Evolutionary conservation across 2,113 vertebrate species (phyloP), one percentile per base, ranked within the genome.

Genomic region (Pipa parva): DNA sequence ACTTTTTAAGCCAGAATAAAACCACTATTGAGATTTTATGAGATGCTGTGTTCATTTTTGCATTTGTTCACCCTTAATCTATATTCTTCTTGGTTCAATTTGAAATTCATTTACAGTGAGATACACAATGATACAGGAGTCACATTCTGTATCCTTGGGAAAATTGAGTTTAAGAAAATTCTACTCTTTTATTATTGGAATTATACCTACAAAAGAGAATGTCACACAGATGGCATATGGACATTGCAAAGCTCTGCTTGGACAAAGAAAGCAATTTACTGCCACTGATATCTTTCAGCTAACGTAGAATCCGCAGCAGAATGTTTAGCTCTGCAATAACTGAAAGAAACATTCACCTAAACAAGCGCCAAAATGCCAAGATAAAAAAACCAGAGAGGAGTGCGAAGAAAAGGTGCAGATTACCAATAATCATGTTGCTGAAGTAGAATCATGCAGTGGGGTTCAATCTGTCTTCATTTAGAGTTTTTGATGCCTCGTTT

Each of bases 251-350:
- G 24, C n/a, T 54, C 51, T 17, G 27, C 25, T 17, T n/a, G 51
- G 25, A 54, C 51, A 54, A 54, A 54, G 25, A 21, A 54, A 28
- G 51, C 51, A 54, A 54, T 54, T 54, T 54, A 26, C 27, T 54
- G 51, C 27, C 27, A 28, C 25, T 17, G 27, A 54, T 54, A 28
- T 28, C 39, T 42, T 15, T 42, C 39, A n/a, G n/a, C 17, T 11
- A 54, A 28, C 26, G 25, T 26, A 28, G 25, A 28, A 54, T 54
- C n/a, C 18, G 24, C 27, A 54, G 17, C 27, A 54, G 25, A 54
- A 54, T 27, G 25, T 24, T 25, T 54, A 13, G 51, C 51, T 54
- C 27, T 54, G n/a, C 51, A 54, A 54, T 54, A n/a, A 15, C 13
- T 17, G 27, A n/a, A 28, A 54, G 25, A 15, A 54, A n/a, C 15